Conservation (phyloP, 1,140 invertebrate species). For the Chironomus striatipennis region DNA sequence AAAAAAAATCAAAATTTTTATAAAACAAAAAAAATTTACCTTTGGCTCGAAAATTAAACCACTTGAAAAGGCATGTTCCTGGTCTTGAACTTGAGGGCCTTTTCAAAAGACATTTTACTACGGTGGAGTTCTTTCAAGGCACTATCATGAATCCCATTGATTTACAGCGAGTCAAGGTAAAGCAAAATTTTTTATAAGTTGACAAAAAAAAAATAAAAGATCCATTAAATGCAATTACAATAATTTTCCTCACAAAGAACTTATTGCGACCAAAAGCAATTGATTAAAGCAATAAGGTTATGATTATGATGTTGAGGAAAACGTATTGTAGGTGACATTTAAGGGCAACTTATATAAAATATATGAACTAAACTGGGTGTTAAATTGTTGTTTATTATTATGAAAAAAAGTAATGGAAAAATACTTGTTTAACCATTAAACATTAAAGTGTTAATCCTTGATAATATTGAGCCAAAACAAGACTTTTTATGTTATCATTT, state of each 20-base stretch:
- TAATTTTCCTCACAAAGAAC: neutral
- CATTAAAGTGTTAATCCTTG: neutral
- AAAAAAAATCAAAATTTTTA: conserved; percentile 27
- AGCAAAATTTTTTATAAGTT: conserved; percentile 36
- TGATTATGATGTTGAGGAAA: neutral
- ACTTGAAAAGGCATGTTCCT: conserved; percentile 64
- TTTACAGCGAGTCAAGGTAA: conserved; percentile 97
- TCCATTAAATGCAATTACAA: conserved; percentile 17
- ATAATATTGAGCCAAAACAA: no score
- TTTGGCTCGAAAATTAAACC: neutral
- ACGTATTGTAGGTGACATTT: neutral
- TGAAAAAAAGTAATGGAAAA: neutral
- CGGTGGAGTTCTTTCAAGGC: conserved; percentile 99
- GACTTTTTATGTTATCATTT: no score
- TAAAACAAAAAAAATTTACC: neutral
- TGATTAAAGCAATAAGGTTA: no score
- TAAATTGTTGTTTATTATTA: conserved; percentile 20
- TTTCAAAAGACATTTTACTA: conserved; percentile 99
- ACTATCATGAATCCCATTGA: conserved; percentile 99
- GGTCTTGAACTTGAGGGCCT: conserved; percentile 98
- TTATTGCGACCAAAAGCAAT: neutral
- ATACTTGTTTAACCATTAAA: neutral
- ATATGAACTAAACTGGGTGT: conserved; percentile 17
- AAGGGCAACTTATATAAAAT: neutral
- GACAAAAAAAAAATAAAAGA: neutral